Evolutionary conservation across 2,797 vertebrate species (phyloP), one percentile per base, ranked within the genome.

Genomic region (Arnoldichthys spilopterus): DNA sequence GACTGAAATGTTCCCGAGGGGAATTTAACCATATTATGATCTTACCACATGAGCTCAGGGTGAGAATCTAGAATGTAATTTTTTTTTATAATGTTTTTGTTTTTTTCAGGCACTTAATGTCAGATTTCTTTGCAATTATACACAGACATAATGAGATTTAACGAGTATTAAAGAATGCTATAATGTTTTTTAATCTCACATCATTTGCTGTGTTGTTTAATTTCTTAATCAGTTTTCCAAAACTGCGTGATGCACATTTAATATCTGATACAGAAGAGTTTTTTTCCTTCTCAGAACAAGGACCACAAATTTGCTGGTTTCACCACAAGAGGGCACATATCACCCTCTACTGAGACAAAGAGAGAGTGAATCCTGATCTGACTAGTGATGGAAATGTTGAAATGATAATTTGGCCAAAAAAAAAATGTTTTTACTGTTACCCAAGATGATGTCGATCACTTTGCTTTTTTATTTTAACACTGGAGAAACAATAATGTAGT

Each of bases 291-390:
- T n/a, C n/a, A 72, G 22, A 72, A 58, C 6, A 43, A 40, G 32
- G 37, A 32, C 32, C n/a, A 22, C 16, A 2, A 20, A 4, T n/a
- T 43, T 66, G 26, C 28, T 13, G 18, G 5, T 18, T 32, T 70
- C 26, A 61, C 78, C 78, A 79, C 78, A 51, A 79, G 78, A 62
- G 66, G 78, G 78, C 78, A 43, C 72, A 61, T 18, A 63, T 62
- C 54, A 15, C 0, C 28, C 49, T 28, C 3, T 4, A 49, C 20
- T 47, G 11, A 22, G 15, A n/a, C 15, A 15, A 12, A 13, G 43
- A 45, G 15, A 32, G 32, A 51, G n/a, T 47, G 26, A 6, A 28
- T 24, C 69, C 49, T 26, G 11, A 18, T 18, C 16, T 34, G 26
- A 37, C 47, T 37, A 8, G n/a, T 18, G 7, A 3, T 32, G 26